These are phyloP conservation scores for Deilephila elpenor DNA, from an alignment of 2,888 invertebrate species.

Conservation along the genomic window DNA sequence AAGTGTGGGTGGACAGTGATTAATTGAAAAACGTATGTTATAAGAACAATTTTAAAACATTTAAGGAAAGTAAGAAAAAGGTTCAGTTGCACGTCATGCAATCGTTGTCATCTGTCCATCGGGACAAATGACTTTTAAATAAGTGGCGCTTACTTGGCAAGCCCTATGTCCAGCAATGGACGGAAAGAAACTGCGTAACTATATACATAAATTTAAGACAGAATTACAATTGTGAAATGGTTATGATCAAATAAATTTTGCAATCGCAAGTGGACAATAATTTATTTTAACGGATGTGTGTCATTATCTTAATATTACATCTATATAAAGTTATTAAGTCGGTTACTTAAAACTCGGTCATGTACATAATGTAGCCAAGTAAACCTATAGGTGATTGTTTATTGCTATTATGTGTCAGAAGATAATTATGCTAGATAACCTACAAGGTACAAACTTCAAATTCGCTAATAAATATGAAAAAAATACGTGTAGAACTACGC, in stretches of 20 bases:
- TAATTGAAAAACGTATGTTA: too few species aligned
- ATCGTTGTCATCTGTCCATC: too few species aligned
- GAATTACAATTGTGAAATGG: neutral
- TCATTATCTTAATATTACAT: neutral
- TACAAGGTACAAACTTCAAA: too few species aligned
- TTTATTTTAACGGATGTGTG: constrained; percentile 1
- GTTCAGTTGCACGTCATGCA: too few species aligned
- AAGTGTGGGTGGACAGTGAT: too few species aligned
- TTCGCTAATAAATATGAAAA: too few species aligned
- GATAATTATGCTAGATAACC: neutral
- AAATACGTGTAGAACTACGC: too few species aligned
- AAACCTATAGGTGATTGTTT: neutral
- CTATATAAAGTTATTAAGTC: neutral
- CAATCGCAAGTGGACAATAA: neutral
- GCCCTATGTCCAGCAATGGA: neutral
- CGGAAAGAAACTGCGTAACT: neutral
- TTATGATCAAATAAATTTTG: neutral
- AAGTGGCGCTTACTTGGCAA: too few species aligned
- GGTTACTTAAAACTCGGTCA: constrained; percentile 9
- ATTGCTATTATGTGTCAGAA: neutral
- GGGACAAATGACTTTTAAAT: too few species aligned
- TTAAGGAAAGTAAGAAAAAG: too few species aligned
- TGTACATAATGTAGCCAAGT: neutral
- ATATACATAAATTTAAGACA: neutral
- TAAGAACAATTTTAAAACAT: too few species aligned